Conservation (phyloP, 2,797 vertebrate genomes). For the Halcyon leucocephala region DNA sequence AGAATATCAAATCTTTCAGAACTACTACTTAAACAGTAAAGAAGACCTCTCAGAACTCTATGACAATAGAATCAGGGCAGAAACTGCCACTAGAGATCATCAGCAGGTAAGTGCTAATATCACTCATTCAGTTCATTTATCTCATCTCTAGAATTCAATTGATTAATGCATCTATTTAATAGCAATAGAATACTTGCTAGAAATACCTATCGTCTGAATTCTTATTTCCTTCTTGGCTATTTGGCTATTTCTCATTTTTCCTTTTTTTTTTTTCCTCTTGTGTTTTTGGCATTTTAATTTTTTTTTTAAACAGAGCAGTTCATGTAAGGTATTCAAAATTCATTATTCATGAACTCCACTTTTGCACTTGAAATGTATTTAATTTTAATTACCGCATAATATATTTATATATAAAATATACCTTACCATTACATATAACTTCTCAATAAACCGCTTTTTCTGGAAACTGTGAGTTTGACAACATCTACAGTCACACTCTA, state of each 20-base stretch:
- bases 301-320: neutral
- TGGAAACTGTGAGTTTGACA: neutral
- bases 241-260: neutral
- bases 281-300: neutral
- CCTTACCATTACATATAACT: neutral
- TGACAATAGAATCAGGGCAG: slow-evolving; percentile 68
- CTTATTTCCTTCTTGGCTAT: neutral
- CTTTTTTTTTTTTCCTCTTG: neutral
- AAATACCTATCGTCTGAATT: neutral
- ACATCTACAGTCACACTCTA: neutral
- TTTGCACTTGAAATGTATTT: neutral
- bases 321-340: neutral
- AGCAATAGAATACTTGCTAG: neutral
- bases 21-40: slow-evolving; percentile 73
- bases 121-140: neutral
- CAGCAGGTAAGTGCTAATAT: slow-evolving; percentile 78
- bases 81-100: slow-evolving; percentile 72
- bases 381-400: too few relatives aligned
- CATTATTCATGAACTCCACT: neutral
- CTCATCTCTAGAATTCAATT: neutral
- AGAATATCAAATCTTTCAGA: slow-evolving; percentile 78
- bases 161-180: neutral
- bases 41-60: slow-evolving; percentile 65
- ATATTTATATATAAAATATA: too few relatives aligned
- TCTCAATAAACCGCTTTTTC: neutral